Evolutionary conservation across 2,113 vertebrate genomes (phyloP), one percentile per base, ranked within the genome.

Genomic region (Rhabdornis inornatus): DNA sequence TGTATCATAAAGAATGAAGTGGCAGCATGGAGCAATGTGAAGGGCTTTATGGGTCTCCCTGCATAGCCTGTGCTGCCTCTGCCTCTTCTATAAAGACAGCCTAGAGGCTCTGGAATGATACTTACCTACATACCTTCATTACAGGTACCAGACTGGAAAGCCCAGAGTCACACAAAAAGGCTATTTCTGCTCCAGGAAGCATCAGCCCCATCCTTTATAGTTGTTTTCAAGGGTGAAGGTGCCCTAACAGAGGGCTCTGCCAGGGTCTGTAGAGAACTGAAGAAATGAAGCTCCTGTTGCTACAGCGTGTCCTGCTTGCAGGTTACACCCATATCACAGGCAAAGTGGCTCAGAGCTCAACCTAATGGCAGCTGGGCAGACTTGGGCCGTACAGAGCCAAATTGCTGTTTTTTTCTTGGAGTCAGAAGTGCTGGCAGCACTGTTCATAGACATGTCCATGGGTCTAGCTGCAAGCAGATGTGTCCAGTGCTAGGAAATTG

Each of bases 371-470:
- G 22, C 25, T 89, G 60, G 53, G 40, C 35, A 77, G 40, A 63
- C 28, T 2, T 55, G 30, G 37, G 21, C 57, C 92, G 10, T 15
- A 30, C 57, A 80, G 53, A 90, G 31, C 15, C 42, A 37, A 50
- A 11, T 14, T 23, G 22, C 8, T 21, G 21, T 69, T 69, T 82
- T 23, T 40, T 53, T 37, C 63, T 25, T 57, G 49, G n/a, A 76
- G 70, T 19, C 37, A 69, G 44, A 76, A 44, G 27, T 44, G 30
- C 45, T 87, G 35, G 8, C 27, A 64, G 44, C 31, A 21, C 16
- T 33, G 30, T 35, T 4, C n/a, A 20, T 4, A 79, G 49, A 50
- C 15, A 7, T 0, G 0, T 45, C 16, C 0, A 0, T 28, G 59
- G 57, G 10, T 74, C 66, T 76, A 40, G 28, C 76, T 83, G 59